Percentiles rank a stretch among this genome's conserved stretches.
phyloP scores from a whole-genome alignment of 1,140 invertebrate species.

The Alviniconcha marisindica region DNA sequence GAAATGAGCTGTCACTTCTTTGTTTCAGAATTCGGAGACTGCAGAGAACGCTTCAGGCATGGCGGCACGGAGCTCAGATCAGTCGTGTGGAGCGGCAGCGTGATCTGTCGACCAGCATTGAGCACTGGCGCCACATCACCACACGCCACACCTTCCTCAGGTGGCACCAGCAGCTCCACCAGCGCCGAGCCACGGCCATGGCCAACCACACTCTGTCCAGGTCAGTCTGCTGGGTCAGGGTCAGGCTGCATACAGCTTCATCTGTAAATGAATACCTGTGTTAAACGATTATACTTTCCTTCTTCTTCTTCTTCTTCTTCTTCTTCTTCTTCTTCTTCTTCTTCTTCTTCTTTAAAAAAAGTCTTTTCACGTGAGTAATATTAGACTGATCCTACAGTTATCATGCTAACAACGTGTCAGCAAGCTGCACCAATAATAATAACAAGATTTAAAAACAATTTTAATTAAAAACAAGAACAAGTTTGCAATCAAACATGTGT shows the following conservation, averaged over 20 bases:
- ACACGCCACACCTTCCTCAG: conserved; percentile 32
- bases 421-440: no score
- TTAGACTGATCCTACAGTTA: no score
- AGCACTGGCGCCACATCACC: conserved; percentile 40
- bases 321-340: no score
- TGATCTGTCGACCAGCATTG: conserved; percentile 37
- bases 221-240: conserved; percentile 31
- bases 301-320: background rate
- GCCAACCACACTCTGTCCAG: conserved; percentile 30
- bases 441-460: no score
- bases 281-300: background rate
- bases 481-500: no score
- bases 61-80: conserved; percentile 38
- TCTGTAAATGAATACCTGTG: no score
- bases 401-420: no score
- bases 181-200: conserved; percentile 17
- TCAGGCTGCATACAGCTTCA: no score
- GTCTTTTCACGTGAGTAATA: no score
- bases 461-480: no score
- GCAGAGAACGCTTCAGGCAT: conserved; percentile 32
- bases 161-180: conserved; percentile 34
- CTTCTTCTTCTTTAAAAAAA: no score
- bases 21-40: conserved; percentile 37
- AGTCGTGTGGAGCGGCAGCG: conserved; percentile 40
- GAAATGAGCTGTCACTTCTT: no score